These are phyloP conservation scores for Actinia tenebrosa DNA, from an alignment of 64 coral and sea anemone species.

Conservation along the genomic window DNA sequence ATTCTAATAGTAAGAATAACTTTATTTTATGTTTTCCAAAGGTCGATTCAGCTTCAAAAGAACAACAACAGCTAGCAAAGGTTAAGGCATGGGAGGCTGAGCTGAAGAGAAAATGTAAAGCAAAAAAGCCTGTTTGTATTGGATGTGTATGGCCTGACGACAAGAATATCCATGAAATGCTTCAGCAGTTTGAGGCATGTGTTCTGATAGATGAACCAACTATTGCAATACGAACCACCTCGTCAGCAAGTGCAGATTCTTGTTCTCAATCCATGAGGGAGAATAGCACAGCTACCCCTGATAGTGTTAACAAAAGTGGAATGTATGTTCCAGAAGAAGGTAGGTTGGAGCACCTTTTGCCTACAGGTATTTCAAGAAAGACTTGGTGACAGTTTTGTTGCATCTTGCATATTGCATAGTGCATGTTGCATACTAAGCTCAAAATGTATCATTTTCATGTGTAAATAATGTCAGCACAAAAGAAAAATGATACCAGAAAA, in stretches of 20 bases:
- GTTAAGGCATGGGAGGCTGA: constrained; percentile 94
- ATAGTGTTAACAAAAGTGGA: not conserved
- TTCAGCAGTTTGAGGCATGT: constrained; percentile 72
- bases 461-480: too few species aligned
- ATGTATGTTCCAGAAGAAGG: constrained; percentile 96
- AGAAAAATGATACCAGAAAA: too few species aligned
- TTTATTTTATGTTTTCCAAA: not conserved
- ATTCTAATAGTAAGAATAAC: too few species aligned
- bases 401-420: too few species aligned
- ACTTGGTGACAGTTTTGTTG: too few species aligned
- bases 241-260: not conserved
- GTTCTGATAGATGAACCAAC: constrained; percentile 56
- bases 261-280: not conserved
- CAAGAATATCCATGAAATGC: constrained; percentile 29
- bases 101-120: constrained; percentile 85
- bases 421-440: too few species aligned
- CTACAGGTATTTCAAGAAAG: too few species aligned
- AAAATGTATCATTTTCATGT: too few species aligned
- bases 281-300: constrained; percentile 15
- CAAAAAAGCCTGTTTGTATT: constrained; percentile 73
- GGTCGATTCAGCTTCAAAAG: constrained; percentile 19
- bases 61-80: constrained; percentile 77
- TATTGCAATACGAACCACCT: not conserved
- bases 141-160: constrained; percentile 77
- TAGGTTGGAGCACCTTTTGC: not conserved